Base-by-base conservation (phyloP, 2,888 invertebrate species). In the Lycocerus yunnanus region DNA sequence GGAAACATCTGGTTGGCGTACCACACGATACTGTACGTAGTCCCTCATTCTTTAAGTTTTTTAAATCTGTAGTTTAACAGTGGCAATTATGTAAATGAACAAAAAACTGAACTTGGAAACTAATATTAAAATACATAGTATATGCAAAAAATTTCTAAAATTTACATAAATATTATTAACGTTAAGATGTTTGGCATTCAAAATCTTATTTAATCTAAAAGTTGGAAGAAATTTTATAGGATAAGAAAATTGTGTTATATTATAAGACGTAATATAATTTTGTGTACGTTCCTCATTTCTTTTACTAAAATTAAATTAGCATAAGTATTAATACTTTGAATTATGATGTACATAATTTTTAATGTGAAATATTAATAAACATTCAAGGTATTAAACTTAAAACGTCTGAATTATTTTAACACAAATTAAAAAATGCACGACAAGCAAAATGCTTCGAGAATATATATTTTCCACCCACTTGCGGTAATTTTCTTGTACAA, bases 381-480 rank as follows among this genome's bases (percentile, higher is more conserved):
- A 68, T 59, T 63, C 69, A 43, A 58, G 67, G 61, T 43, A 67
- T 66, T 69, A 66, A 67, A 69, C 70, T 70, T 73, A 20, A 67
- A 70, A 58, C 63, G 70, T 61, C 67, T 74, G 70, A 74, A 74
- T 74, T 71, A 74, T 74, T 71, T 74, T 71, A 71, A 63, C 65
- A 65, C 68, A 74, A 71, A 74, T 74, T 71, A 72, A 75, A 75
- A 75, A 75, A 72, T 75, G 72, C 69, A 66, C 70, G 71, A 75
- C 72, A 73, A 67, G 69, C 70, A 75, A 75, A 79, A 73, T 75
- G 73, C 75, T 78, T 76, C 75, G 77, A 72, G 76, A 74, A 72
- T 71, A 75, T 79, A 76, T 72, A 76, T 79, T 77, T 43, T 77
- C 77, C 78, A 75, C 74, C 77, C 75, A 71, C 78, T 74, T 79